Evolutionary conservation across 2,797 vertebrate genomes (phyloP).

Genomic region (Selene dorsalis): DNA sequence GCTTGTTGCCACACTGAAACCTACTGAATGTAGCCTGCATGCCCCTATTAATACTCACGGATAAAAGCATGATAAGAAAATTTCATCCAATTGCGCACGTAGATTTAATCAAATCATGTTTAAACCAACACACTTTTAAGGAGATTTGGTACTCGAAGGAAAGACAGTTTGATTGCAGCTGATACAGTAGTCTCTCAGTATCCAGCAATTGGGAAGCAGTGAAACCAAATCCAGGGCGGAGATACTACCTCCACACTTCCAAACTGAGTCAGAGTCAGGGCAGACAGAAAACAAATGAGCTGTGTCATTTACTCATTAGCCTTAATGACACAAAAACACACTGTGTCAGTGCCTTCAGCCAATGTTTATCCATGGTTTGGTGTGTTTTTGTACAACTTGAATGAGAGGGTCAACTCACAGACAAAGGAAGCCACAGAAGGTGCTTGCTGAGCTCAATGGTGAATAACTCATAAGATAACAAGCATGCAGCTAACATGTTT

Average conservation of each 20-base stretch:
- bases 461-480: slow-evolving; percentile 13
- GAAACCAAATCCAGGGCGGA: slow-evolving; percentile 27
- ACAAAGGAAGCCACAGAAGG: neutral
- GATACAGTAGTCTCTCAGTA: slow-evolving; percentile 12
- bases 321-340: slow-evolving; percentile 39
- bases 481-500: neutral
- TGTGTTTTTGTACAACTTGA: slow-evolving; percentile 30
- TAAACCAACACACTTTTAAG: slow-evolving; percentile 36
- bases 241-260: slow-evolving; percentile 17
- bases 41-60: neutral
- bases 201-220: neutral
- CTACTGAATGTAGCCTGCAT: neutral
- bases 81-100: slow-evolving; percentile 25
- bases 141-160: slow-evolving; percentile 45
- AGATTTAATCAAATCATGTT: slow-evolving; percentile 23
- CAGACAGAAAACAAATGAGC: slow-evolving; percentile 19
- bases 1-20: neutral
- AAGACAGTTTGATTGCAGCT: slow-evolving; percentile 40
- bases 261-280: slow-evolving; percentile 20
- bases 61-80: slow-evolving; percentile 4
- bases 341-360: slow-evolving; percentile 21
- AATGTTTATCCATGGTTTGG: slow-evolving; percentile 19
- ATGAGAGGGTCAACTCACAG: slow-evolving; percentile 4
- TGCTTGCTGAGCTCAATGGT: slow-evolving; percentile 15
- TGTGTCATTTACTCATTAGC: slow-evolving; percentile 32